phyloP scores from a whole-genome alignment of 2,888 invertebrate genomes.

The Nebria brevicollis region DNA sequence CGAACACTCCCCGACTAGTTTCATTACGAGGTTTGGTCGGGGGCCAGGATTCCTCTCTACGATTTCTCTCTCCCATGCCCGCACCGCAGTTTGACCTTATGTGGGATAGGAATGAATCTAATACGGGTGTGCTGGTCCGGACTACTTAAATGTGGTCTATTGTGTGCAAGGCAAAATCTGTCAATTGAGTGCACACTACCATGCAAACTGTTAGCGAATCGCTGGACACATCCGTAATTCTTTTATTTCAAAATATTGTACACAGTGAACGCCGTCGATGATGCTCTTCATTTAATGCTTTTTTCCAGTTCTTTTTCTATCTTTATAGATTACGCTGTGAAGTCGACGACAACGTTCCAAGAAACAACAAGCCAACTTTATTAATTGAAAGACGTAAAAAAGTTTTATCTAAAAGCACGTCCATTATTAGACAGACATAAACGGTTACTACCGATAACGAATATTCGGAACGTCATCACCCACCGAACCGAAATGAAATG shows the following conservation, averaged over 20 bases:
- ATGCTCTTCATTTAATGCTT: background rate
- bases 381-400: conserved; percentile 46
- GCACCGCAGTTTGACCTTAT: background rate
- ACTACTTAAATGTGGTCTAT: conserved; percentile 59
- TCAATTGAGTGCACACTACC: conserved; percentile 54
- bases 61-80: background rate
- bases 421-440: conserved; percentile 43
- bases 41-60: background rate
- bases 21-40: conserved; percentile 33
- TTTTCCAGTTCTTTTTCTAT: background rate
- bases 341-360: conserved; percentile 9
- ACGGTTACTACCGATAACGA: conserved; percentile 35
- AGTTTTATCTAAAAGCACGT: conserved; percentile 45
- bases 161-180: conserved; percentile 58
- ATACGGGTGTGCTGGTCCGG: background rate
- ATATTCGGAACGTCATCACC: conserved; percentile 33
- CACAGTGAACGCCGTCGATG: background rate
- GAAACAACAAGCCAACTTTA: conserved; percentile 35
- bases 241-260: conserved; percentile 17
- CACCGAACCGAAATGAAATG: background rate
- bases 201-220: background rate
- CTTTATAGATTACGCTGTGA: background rate
- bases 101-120: background rate
- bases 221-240: conserved; percentile 12
- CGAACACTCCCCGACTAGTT: conserved; percentile 44